Percentiles rank a stretch among this genome's conserved stretches.
phyloP scores from a whole-genome alignment of 2,113 vertebrate genomes.

The Merops nubicus region DNA sequence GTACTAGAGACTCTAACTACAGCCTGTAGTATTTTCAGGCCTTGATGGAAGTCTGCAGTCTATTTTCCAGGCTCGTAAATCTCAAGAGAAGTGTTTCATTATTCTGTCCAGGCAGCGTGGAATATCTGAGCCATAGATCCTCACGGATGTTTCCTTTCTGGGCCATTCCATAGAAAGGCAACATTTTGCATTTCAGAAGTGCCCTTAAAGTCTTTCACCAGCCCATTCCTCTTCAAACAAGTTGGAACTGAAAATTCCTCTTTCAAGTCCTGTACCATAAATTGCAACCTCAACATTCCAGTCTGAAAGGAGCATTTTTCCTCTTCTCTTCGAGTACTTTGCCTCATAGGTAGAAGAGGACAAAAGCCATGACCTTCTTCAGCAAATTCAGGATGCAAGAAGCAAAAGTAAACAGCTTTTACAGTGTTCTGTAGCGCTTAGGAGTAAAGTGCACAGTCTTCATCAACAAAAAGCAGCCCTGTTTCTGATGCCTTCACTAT shows the following conservation, averaged over 20 bases:
- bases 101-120: conserved; percentile 61
- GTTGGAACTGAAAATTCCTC: conserved; percentile 65
- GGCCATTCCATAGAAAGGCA: conserved; percentile 56
- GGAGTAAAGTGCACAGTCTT: not conserved
- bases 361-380: conserved; percentile 18
- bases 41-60: conserved; percentile 64
- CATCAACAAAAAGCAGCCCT: not conserved
- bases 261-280: conserved; percentile 24
- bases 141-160: conserved; percentile 66
- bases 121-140: conserved; percentile 73
- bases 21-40: conserved; percentile 16
- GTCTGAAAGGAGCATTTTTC: conserved; percentile 55
- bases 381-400: not conserved
- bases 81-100: conserved; percentile 80
- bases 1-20: not conserved
- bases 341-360: not conserved
- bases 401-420: not conserved
- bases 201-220: conserved; percentile 70
- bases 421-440: not conserved
- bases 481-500: not conserved
- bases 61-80: conserved; percentile 74
- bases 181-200: conserved; percentile 61
- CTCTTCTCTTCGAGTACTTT: conserved; percentile 23
- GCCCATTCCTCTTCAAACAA: conserved; percentile 64
- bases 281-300: conserved; percentile 45